A percentile compares a stretch with the other conserved stretches of the same genome.
phyloP scores from a whole-genome alignment of 2,888 invertebrate genomes.

The Patella caerulea region DNA sequence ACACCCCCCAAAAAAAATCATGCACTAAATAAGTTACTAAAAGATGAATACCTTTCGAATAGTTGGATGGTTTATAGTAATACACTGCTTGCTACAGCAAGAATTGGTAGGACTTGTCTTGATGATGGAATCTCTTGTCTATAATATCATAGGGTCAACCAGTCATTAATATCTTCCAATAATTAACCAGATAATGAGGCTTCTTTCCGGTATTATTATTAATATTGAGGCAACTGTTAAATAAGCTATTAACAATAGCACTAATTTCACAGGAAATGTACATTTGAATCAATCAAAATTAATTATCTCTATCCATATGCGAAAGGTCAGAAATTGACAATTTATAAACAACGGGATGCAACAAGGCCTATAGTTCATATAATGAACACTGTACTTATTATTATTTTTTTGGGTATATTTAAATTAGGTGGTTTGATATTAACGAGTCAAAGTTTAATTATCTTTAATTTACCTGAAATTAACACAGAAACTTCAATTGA shows the following conservation, averaged over 20 bases:
- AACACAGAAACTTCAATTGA: too few species aligned
- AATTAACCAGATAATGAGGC: constrained; percentile 9
- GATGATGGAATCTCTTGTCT: not conserved
- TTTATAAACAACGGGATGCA: constrained; percentile 13
- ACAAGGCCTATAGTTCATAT: not conserved
- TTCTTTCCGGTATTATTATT: constrained; percentile 3
- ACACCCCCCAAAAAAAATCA: too few species aligned
- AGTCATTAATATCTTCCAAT: not conserved
- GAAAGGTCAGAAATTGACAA: constrained; percentile 26
- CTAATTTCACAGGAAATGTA: constrained; percentile 31
- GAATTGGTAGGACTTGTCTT: too few species aligned
- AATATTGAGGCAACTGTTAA: constrained; percentile 19
- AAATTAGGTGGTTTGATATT: not conserved
- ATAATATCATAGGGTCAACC: not conserved
- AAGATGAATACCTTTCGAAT: too few species aligned
- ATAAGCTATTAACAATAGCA: constrained; percentile 23
- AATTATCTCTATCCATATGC: constrained; percentile 23
- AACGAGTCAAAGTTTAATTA: constrained; percentile 7
- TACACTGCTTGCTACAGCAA: too few species aligned
- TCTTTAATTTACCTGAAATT: not conserved
- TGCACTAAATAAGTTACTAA: too few species aligned
- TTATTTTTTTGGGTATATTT: too few species aligned
- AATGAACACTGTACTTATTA: too few species aligned
- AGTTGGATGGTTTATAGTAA: too few species aligned
- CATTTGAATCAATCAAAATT: constrained; percentile 35